Conservation (phyloP, 2,888 invertebrate species). For the Metopia argyrocephala region DNA sequence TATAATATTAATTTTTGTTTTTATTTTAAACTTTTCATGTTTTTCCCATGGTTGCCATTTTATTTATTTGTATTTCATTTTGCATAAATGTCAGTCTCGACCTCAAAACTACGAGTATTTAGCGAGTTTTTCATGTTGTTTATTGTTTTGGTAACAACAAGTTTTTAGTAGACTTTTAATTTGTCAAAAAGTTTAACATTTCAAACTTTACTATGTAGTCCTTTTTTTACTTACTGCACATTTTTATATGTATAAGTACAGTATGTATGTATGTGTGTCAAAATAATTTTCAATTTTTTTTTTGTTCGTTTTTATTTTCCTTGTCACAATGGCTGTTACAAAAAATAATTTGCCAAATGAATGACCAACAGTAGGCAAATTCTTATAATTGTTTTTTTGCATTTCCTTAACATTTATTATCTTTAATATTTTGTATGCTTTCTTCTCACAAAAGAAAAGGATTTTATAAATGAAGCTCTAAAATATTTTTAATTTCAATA, state of each 20-base stretch:
- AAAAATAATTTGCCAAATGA: not conserved
- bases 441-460: too few species aligned
- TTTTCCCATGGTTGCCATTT: not conserved
- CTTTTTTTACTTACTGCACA: too few species aligned
- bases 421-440: not conserved
- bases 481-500: too few species aligned
- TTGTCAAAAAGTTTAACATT: conserved; percentile 53
- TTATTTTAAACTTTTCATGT: not conserved
- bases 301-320: not conserved
- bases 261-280: too few species aligned
- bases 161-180: conserved; percentile 52
- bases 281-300: conserved; percentile 18
- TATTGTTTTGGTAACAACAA: conserved; percentile 51
- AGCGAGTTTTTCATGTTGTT: conserved; percentile 34
- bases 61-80: not conserved
- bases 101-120: conserved; percentile 48
- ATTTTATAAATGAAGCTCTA: too few species aligned
- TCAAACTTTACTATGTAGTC: conserved; percentile 27
- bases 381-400: not conserved
- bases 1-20: conserved; percentile 28
- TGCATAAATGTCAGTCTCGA: conserved; percentile 52
- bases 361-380: not conserved
- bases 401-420: not conserved
- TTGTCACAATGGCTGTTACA: conserved; percentile 1
- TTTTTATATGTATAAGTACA: too few species aligned